Evolutionary conservation across 2,888 invertebrate genomes (phyloP), one percentile per base, ranked within the genome.

Genomic region (Orthosia cruda): DNA sequence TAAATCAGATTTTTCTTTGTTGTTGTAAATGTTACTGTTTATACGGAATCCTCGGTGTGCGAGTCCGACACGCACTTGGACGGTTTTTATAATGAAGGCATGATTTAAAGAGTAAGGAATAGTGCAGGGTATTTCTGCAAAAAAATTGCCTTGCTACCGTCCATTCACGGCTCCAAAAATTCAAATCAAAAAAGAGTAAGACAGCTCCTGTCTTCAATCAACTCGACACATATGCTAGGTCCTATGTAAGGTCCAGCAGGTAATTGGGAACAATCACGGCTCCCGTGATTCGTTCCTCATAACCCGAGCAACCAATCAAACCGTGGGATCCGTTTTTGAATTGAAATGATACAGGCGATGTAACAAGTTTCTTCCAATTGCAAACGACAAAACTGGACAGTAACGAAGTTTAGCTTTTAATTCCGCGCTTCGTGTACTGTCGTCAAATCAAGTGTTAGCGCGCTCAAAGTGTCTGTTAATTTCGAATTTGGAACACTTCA

Each of bases 331-430:
- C 95, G 95, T 93, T 95, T 94, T 93, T 91, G 95, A 96, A 96
- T 96, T 96, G 95, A 92, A 96, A 96, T 95, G 95, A 95, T 94
- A 94, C 92, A 93, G 83, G 84, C 93, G 92, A 92, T 92, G 92
- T 95, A 96, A 96, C 96, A 95, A 95, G 95, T 95, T 96, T 95
- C 95, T 96, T 95, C 95, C 95, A 93, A 94, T 95, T 93, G 91
- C 92, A 92, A 88, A 94, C 93, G 94, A 95, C 95, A 95, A 93
- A 94, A 95, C 96, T 94, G 93, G 89, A 88, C 90, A 89, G 93
- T 95, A 96, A 96, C 96, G 95, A 95, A 95, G 92, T 96, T 95
- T 93, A 94, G 94, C 93, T 94, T 95, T 96, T 96, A 95, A 95
- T 96, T 94, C 93, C 93, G 88, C 89, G 91, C 90, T 88, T 88